Evolutionary conservation across 1,140 invertebrate species (phyloP), one percentile per base, ranked within the genome.

Genomic region (Drosophila pseudoobscura): DNA sequence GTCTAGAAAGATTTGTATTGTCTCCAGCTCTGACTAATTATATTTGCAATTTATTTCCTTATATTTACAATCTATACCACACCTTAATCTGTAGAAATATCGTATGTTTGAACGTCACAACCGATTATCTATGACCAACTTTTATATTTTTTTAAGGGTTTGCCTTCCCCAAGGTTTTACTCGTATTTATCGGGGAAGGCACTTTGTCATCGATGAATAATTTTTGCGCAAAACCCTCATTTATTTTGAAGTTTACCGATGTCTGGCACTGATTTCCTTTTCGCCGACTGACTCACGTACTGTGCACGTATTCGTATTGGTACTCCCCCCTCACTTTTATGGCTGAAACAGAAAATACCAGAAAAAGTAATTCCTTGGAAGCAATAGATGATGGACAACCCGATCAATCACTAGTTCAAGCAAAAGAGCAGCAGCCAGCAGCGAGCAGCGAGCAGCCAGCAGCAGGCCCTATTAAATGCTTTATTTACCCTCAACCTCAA

Each of bases 191-290:
- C 61, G 41, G 24, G 54, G 29, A 26, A 35, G 53, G 43, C 64
- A 71, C 65, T 69, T 60, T 71, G 68, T 71, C 68, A 71, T 60
- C 68, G 68, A 59, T 71, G 68, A 60, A 71, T 71, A 60, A 71
- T 71, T 24, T 6, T 35, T n/a, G 44, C 8, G 13, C 35, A 44
- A 49, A 50, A 46, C 17, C 63, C 58, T 15, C 59, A 65, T 68
- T 68, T 71, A 65, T 68, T 68, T 71, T 71, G 47, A 71, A 52
- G 66, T 71, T 58, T 57, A 41, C 68, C 41, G 47, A 59, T 50
- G 41, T 47, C 29, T 46, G 53, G 31, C 46, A 44, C 9, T 45
- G 65, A 47, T 71, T 59, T 70, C 41, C 15, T 47, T 24, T 47
- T 70, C 51, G 59, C 59, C 51, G 54, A 71, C 68, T 71, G 68